Evolutionary conservation across 2,797 vertebrate genomes (phyloP).

Genomic region (Poecilia wingei): DNA sequence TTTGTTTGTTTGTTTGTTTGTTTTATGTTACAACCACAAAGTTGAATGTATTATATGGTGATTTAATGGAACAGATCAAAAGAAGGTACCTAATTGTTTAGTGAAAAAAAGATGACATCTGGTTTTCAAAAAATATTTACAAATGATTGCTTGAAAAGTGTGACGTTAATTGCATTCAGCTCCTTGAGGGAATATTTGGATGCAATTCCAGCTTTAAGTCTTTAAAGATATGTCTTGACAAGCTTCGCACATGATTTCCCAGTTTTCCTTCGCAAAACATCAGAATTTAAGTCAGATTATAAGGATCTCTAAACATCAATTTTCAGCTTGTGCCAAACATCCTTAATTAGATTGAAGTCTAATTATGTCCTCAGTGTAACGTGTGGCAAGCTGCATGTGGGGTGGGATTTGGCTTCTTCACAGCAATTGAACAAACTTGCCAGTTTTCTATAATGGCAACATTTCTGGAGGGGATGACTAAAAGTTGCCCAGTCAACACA

Average conservation of each 20-base stretch:
- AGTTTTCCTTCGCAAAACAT: background rate
- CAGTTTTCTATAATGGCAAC: no score
- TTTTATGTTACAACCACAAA: background rate
- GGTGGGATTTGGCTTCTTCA: background rate
- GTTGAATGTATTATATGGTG: background rate
- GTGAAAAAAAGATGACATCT: background rate
- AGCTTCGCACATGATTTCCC: background rate
- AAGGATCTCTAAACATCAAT: background rate
- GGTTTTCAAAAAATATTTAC: background rate
- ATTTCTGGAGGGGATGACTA: background rate
- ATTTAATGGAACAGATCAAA: background rate
- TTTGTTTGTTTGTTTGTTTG: background rate
- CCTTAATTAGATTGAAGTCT: background rate
- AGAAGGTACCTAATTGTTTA: background rate
- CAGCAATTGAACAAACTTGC: background rate
- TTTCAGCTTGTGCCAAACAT: background rate
- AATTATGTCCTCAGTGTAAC: no score
- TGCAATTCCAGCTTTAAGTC: background rate
- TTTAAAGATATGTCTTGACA: background rate
- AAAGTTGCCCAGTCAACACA: background rate
- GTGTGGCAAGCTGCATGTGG: no score
- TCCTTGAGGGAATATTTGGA: background rate
- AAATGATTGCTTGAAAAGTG: background rate
- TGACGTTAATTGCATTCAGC: background rate
- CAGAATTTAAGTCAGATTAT: background rate